A percentile compares a stretch with the other conserved stretches of the same genome.
Conservation (phyloP, 2,797 vertebrate species). For the Ptychadena robeensis region DNA sequence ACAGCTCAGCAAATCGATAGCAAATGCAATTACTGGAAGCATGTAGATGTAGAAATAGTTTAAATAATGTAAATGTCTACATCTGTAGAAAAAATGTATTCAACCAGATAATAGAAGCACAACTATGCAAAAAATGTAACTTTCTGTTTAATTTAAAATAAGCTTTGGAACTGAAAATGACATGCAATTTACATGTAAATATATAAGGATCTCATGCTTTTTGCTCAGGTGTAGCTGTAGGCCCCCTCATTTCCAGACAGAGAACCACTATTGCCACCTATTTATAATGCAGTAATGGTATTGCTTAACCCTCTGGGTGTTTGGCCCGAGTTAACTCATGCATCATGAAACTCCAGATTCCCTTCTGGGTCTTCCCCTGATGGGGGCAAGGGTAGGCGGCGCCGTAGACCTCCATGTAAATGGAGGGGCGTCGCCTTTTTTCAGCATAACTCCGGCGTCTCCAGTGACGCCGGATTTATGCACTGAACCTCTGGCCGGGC, state of each 20-base stretch:
- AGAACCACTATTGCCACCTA: background rate
- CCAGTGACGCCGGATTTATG: no score
- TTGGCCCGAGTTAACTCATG: no score
- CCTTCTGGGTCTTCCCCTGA: no score
- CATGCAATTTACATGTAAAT: background rate
- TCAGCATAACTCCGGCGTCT: no score
- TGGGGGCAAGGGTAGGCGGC: no score
- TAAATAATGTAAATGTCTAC: slow-evolving; percentile 1
- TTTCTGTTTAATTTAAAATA: no score
- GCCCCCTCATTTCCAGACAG: background rate
- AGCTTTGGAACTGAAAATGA: no score
- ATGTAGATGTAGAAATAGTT: slow-evolving; percentile 14
- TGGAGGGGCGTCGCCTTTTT: no score
- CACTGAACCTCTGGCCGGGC: no score
- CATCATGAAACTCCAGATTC: no score
- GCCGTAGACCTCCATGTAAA: no score
- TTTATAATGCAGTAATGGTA: background rate
- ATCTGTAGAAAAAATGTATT: slow-evolving; percentile 7
- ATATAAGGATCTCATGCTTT: background rate
- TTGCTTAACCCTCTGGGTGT: no score
- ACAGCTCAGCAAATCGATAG: slow-evolving; percentile 30
- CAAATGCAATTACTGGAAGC: slow-evolving; percentile 22
- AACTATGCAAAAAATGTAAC: background rate
- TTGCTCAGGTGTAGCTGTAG: background rate
- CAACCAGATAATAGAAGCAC: background rate